phyloP scores from a whole-genome alignment of 2,888 invertebrate species.

The Dynastes maya region DNA sequence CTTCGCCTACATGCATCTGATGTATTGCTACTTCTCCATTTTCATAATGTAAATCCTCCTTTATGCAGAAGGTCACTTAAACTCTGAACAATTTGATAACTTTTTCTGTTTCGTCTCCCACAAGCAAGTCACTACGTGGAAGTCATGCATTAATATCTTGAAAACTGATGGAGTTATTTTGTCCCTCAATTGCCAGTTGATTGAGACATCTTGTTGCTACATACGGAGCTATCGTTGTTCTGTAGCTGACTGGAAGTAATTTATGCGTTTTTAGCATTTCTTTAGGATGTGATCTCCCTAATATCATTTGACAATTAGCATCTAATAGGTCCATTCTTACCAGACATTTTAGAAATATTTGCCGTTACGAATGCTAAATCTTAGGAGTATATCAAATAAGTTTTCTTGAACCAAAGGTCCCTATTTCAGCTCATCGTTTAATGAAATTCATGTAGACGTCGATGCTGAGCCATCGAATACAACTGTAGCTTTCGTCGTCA shows the following conservation, averaged over 20 bases:
- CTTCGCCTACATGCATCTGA: too few species aligned
- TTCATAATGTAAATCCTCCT: too few species aligned
- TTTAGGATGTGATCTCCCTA: not conserved
- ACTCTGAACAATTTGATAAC: too few species aligned
- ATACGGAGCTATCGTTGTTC: constrained; percentile 17
- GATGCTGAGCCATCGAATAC: not conserved
- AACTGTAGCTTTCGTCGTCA: not conserved
- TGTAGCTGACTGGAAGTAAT: constrained; percentile 7
- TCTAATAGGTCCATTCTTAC: constrained; percentile 9
- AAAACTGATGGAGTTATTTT: not conserved
- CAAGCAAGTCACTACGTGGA: too few species aligned
- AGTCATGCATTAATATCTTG: too few species aligned
- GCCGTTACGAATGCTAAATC: not conserved
- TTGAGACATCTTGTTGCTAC: not conserved
- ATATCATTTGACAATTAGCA: not conserved
- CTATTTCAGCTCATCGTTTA: not conserved
- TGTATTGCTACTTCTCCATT: too few species aligned
- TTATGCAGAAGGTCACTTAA: too few species aligned
- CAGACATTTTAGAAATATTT: constrained; percentile 25
- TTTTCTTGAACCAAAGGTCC: not conserved
- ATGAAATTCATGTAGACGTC: too few species aligned
- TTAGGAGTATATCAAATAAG: not conserved
- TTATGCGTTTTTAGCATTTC: not conserved
- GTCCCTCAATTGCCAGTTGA: constrained; percentile 5
- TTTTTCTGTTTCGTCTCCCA: too few species aligned